These are phyloP conservation scores for Acleris holmiana DNA, from an alignment of 2,888 invertebrate genomes.

Conservation along the genomic window DNA sequence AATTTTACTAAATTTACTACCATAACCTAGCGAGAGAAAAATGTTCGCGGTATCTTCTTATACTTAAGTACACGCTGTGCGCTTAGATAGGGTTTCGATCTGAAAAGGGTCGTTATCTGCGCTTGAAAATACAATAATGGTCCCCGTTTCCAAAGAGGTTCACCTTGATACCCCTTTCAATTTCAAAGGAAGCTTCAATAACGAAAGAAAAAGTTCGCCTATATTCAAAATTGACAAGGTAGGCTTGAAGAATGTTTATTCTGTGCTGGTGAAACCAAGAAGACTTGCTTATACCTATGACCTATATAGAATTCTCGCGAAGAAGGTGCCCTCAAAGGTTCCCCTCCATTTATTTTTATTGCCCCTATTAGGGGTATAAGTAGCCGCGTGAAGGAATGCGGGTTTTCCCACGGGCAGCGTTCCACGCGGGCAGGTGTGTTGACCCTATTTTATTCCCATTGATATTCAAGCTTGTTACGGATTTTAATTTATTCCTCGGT, in stretches of 20 bases:
- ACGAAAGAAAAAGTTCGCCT: slow-evolving; percentile 24
- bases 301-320: slow-evolving; percentile 48
- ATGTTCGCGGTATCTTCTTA: too few species aligned
- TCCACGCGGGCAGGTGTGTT: slow-evolving; percentile 50
- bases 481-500: slow-evolving; percentile 5
- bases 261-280: slow-evolving; percentile 27
- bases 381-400: slow-evolving; percentile 44
- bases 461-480: slow-evolving; percentile 11
- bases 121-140: slow-evolving; percentile 12
- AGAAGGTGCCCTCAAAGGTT: slow-evolving; percentile 42
- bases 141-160: slow-evolving; percentile 3
- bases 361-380: slow-evolving; percentile 44
- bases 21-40: too few species aligned
- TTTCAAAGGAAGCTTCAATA: slow-evolving; percentile 29
- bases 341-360: slow-evolving; percentile 56
- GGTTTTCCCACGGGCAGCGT: slow-evolving; percentile 54
- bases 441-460: slow-evolving; percentile 46
- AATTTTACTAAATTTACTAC: too few species aligned
- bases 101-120: not conserved
- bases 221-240: slow-evolving; percentile 27
- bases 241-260: slow-evolving; percentile 25
- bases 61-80: too few species aligned
- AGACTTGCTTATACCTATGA: slow-evolving; percentile 41
- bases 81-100: not conserved
- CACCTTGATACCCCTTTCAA: slow-evolving; percentile 30